These are phyloP conservation scores for Crenuchus spilurus DNA, from an alignment of 2,797 vertebrate species.

Conservation along the genomic window DNA sequence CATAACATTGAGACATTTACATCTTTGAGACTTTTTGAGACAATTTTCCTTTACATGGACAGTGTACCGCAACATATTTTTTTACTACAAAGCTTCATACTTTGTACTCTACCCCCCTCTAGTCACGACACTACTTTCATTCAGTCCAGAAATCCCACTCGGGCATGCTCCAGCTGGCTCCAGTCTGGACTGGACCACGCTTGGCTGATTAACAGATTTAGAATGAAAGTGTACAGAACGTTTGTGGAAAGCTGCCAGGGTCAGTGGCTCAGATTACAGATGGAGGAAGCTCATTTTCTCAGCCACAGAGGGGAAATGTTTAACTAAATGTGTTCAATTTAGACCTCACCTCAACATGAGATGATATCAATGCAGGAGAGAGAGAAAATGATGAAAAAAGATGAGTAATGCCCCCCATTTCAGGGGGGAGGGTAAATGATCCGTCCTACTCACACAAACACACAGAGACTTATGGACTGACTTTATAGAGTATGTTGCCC, in stretches of 20 bases:
- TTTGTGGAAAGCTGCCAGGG: neutral
- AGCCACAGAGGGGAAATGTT: slow-evolving; percentile 2
- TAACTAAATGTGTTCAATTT: slow-evolving; percentile 9
- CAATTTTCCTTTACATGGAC: too few species aligned
- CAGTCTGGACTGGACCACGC: neutral
- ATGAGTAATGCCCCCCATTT: neutral
- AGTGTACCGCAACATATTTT: too few species aligned
- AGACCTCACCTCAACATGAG: too few species aligned
- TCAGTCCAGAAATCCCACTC: neutral
- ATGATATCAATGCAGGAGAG: neutral
- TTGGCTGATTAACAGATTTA: slow-evolving; percentile 10
- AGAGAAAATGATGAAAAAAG: neutral
- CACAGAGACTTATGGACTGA: neutral
- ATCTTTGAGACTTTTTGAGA: too few species aligned
- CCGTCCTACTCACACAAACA: neutral
- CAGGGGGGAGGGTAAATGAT: neutral
- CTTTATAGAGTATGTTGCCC: neutral
- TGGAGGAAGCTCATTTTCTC: slow-evolving; percentile 20
- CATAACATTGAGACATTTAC: too few species aligned
- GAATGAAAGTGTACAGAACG: neutral
- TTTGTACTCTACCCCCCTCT: neutral
- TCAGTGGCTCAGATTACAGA: slow-evolving; percentile 22
- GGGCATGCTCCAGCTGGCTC: neutral
- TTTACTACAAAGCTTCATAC: neutral
- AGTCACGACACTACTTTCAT: neutral